Percentiles rank a stretch among this genome's conserved stretches.
phyloP scores from a whole-genome alignment of 2,797 vertebrate species.

The Sebastes wilsoni region DNA sequence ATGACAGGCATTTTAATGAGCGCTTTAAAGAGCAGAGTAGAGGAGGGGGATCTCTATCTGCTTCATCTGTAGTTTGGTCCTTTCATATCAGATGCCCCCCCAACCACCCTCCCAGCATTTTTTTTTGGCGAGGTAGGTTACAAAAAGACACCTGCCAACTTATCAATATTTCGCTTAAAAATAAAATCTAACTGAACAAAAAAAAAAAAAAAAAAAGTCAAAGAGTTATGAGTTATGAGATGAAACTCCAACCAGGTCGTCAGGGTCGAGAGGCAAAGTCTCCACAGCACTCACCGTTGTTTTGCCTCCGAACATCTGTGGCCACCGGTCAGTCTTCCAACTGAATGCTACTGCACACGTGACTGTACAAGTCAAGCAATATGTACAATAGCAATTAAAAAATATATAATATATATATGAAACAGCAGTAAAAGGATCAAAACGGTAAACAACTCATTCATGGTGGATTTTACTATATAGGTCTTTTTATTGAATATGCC shows the following conservation, averaged over 20 bases:
- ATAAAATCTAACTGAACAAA: conserved; percentile 25
- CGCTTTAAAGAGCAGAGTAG: not conserved
- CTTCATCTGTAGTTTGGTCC: conserved; percentile 76
- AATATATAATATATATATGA: conserved; percentile 20
- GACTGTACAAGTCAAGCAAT: conserved; percentile 46
- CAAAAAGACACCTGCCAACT: conserved; percentile 70
- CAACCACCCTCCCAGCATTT: conserved; percentile 52
- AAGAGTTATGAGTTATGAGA: not conserved
- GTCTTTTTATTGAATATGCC: conserved; percentile 78
- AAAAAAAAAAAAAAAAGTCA: not conserved
- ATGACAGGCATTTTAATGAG: conserved; percentile 63
- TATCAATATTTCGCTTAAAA: conserved; percentile 17
- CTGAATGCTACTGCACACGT: conserved; percentile 42
- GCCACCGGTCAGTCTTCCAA: conserved; percentile 23
- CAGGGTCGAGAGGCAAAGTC: conserved; percentile 15
- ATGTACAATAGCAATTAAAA: conserved; percentile 47
- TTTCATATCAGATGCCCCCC: conserved; percentile 33
- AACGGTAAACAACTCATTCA: conserved; percentile 66
- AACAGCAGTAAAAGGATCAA: conserved; percentile 57
- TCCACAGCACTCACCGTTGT: conserved; percentile 45
- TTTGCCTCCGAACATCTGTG: conserved; percentile 18
- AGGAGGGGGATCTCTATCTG: conserved; percentile 49
- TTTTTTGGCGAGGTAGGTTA: conserved; percentile 77
- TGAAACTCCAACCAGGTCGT: conserved; percentile 19
- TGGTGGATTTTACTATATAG: conserved; percentile 71